Conservation (phyloP, 2,113 vertebrate species). For the Hippolais icterina region DNA sequence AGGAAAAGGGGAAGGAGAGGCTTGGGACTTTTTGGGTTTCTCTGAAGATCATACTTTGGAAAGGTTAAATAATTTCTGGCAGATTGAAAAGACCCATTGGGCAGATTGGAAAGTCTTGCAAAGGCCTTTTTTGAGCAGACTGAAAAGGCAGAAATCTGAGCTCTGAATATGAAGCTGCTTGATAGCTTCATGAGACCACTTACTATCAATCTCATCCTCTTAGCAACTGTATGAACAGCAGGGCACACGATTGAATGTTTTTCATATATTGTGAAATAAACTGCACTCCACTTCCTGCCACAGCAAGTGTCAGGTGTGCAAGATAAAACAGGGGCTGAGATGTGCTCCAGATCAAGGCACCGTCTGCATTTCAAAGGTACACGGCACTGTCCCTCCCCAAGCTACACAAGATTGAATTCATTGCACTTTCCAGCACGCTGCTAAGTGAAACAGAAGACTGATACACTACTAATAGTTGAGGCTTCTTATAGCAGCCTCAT, state of each 20-base stretch:
- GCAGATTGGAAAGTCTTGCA: neutral
- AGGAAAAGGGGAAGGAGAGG: neutral
- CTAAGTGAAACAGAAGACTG: constrained; percentile 49
- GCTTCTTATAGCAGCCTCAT: constrained; percentile 50
- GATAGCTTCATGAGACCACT: constrained; percentile 23
- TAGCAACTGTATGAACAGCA: constrained; percentile 28
- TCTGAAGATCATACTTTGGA: neutral
- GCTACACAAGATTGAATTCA: neutral
- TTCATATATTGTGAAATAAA: constrained; percentile 46
- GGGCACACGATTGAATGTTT: constrained; percentile 36
- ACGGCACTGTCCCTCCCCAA: neutral
- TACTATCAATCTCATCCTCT: constrained; percentile 47
- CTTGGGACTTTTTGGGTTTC: neutral
- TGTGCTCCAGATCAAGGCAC: neutral
- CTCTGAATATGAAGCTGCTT: constrained; percentile 12
- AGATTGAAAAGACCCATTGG: neutral
- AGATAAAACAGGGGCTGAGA: constrained; percentile 19
- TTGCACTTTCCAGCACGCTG: neutral
- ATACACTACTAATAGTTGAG: constrained; percentile 46
- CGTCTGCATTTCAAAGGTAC: neutral
- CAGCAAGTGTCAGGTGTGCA: constrained; percentile 34
- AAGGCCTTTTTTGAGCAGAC: neutral
- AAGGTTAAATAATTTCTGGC: neutral
- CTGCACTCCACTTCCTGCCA: neutral
- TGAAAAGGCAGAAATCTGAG: constrained; percentile 30